A percentile compares a stretch with the other conserved stretches of the same genome.
These are phyloP conservation scores for Symphodus melops DNA, from an alignment of 2,113 vertebrate genomes.

Conservation along the genomic window DNA sequence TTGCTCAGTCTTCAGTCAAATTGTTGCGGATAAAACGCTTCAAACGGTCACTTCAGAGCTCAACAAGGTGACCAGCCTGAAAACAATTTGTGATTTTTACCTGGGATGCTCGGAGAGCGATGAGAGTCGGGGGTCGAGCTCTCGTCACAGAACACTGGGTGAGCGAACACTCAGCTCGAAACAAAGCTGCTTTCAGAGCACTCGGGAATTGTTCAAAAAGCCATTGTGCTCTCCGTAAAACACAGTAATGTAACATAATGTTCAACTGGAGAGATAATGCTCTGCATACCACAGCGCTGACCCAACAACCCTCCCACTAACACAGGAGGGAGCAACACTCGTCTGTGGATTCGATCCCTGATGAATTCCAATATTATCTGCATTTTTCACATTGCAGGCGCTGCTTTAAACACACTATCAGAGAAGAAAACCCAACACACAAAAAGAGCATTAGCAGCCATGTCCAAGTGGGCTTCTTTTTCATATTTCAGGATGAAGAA, in stretches of 20 bases:
- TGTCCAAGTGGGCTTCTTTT: too few relatives aligned
- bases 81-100: background rate
- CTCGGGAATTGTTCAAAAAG: constrained; percentile 31
- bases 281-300: constrained; percentile 43
- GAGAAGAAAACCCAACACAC: background rate
- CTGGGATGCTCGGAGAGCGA: background rate
- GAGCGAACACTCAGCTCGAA: constrained; percentile 36
- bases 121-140: background rate
- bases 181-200: constrained; percentile 22
- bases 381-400: background rate
- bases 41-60: background rate
- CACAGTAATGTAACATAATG: constrained; percentile 15
- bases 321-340: background rate
- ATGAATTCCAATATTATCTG: background rate
- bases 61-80: constrained; percentile 3
- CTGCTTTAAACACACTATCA: background rate
- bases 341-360: background rate
- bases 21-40: too few relatives aligned
- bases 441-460: too few relatives aligned
- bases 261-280: constrained; percentile 26
- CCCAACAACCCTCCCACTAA: background rate
- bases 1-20: too few relatives aligned
- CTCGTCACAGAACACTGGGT: constrained; percentile 29
- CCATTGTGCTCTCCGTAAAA: constrained; percentile 36
- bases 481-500: background rate